These are phyloP conservation scores for Macroglossus sobrinus DNA, from an alignment of 2,113 vertebrate genomes.

Conservation along the genomic window DNA sequence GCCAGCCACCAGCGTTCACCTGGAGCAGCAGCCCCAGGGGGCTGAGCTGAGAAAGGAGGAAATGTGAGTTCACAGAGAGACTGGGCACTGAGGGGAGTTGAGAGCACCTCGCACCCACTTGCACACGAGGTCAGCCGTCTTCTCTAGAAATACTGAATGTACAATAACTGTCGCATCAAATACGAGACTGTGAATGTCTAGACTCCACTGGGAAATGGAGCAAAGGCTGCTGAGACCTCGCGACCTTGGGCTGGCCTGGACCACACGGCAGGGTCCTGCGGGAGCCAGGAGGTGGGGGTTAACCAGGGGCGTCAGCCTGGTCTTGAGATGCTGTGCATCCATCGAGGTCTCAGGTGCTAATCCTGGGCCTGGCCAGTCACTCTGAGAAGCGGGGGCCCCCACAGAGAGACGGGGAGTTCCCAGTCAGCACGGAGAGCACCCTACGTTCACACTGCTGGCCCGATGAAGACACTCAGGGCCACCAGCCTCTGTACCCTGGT, in stretches of 20 bases:
- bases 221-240: neutral
- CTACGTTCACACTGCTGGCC: accelerated
- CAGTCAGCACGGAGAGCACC: neutral
- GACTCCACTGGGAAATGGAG: neutral
- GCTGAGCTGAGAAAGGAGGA: neutral
- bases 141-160: neutral
- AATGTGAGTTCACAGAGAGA: neutral
- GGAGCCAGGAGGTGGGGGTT: neutral
- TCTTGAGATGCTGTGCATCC: neutral
- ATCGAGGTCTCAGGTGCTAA: neutral
- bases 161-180: neutral
- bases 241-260: neutral
- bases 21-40: neutral
- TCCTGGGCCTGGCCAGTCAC: neutral
- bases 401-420: no score
- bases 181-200: neutral
- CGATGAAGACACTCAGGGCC: accelerated
- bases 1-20: neutral
- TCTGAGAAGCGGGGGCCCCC: neutral
- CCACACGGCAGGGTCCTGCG: accelerated
- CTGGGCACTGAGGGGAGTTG: neutral
- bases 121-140: neutral
- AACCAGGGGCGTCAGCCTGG: no score
- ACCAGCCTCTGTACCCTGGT: accelerated
- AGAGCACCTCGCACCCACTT: neutral